phyloP scores from a whole-genome alignment of 2,888 invertebrate genomes.

The Gordius sp. region DNA sequence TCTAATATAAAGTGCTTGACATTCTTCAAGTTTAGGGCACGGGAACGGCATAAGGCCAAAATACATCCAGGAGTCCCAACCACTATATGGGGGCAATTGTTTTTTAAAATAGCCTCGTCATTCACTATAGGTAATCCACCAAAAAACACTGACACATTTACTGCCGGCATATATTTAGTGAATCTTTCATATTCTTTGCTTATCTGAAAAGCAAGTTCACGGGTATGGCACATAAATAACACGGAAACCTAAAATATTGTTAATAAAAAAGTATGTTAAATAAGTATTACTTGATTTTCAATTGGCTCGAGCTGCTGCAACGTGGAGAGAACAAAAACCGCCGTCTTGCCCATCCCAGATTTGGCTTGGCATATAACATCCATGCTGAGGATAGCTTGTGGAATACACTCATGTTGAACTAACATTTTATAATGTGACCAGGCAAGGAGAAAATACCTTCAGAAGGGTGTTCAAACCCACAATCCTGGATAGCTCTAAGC shows the following conservation, averaged over 20 bases:
- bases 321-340: conserved; percentile 92
- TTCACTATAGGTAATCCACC: conserved; percentile 84
- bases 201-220: conserved; percentile 96
- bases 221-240: conserved; percentile 92
- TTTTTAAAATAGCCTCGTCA: conserved; percentile 76
- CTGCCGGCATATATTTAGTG: conserved; percentile 82
- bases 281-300: conserved; percentile 44
- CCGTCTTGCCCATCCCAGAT: conserved; percentile 99
- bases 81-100: conserved; percentile 90
- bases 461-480: conserved; percentile 97
- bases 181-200: conserved; percentile 98
- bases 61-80: conserved; percentile 95
- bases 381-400: conserved; percentile 95
- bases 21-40: conserved; percentile 70
- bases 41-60: conserved; percentile 64
- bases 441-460: conserved; percentile 41
- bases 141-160: conserved; percentile 71
- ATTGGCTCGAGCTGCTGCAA: conserved; percentile 83
- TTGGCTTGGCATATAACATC: conserved; percentile 97
- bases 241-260: conserved; percentile 66
- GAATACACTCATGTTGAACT: conserved; percentile 99
- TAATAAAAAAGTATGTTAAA: not conserved
- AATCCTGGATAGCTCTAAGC: conserved; percentile 81
- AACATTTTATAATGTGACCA: conserved; percentile 18
- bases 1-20: conserved; percentile 95